Percentiles rank a stretch among this genome's conserved stretches.
Evolutionary conservation across 2,113 vertebrate genomes (phyloP).

Genomic region (Ceyx cyanopectus): DNA sequence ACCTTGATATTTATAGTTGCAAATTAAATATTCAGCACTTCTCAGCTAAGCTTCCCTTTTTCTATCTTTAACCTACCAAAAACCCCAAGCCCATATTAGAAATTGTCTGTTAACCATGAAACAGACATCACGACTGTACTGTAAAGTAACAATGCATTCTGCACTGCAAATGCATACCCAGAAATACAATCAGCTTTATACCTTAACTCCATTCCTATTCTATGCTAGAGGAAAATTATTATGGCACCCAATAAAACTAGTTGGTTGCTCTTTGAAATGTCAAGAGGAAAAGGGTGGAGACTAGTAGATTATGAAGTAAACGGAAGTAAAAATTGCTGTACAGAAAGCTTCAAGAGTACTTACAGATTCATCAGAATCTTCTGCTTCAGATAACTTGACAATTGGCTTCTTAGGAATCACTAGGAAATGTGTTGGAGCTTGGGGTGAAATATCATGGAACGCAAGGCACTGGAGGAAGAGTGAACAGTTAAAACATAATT

Average conservation of each 20-base stretch:
- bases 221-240: not conserved
- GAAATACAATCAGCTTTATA: not conserved
- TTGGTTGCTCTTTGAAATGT: not conserved
- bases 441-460: slow-evolving; percentile 91
- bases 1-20: not conserved
- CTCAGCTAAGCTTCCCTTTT: not conserved
- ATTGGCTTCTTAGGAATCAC: slow-evolving; percentile 94
- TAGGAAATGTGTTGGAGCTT: slow-evolving; percentile 95
- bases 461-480: slow-evolving; percentile 86
- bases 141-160: not conserved
- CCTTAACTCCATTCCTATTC: not conserved
- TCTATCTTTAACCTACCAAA: not conserved
- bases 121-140: not conserved
- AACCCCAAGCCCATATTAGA: not conserved
- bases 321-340: not conserved
- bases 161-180: not conserved
- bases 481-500: not conserved
- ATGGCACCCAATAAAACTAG: not conserved
- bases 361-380: slow-evolving; percentile 89
- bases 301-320: not conserved
- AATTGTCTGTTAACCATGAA: not conserved
- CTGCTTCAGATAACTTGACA: slow-evolving; percentile 85
- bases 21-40: not conserved
- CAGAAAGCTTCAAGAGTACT: slow-evolving; percentile 71
- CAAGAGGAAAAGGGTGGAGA: not conserved